phyloP scores from a whole-genome alignment of 2,113 vertebrate genomes.

The Neolamprologus fasciatus region DNA sequence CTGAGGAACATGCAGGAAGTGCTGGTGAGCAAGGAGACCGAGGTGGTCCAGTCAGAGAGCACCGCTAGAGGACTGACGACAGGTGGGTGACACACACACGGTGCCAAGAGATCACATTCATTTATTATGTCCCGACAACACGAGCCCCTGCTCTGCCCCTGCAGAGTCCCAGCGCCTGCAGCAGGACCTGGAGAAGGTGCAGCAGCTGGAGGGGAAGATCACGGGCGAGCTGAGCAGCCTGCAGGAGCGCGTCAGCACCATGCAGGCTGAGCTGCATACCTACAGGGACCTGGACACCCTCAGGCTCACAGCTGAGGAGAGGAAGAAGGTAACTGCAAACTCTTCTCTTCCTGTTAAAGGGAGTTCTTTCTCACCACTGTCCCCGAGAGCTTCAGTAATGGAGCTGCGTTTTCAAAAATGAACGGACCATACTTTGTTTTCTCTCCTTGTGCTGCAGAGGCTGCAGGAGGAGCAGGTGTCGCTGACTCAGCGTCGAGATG shows the following conservation, averaged over 20 bases:
- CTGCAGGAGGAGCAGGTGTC: conserved; percentile 80
- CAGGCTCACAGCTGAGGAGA: conserved; percentile 80
- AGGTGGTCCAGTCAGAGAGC: conserved; percentile 92
- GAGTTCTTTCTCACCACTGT: background rate
- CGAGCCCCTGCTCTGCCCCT: background rate
- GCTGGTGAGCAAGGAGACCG: conserved; percentile 89
- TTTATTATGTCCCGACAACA: background rate
- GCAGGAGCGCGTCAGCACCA: conserved; percentile 77
- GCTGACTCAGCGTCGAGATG: conserved; percentile 67
- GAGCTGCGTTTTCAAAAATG: background rate
- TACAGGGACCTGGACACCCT: conserved; percentile 84
- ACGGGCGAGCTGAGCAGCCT: conserved; percentile 77
- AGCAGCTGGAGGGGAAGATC: conserved; percentile 90
- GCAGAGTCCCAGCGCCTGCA: conserved; percentile 86
- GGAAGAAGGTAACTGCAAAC: conserved; percentile 71
- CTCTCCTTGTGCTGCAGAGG: conserved; percentile 62
- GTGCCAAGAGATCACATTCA: accelerated
- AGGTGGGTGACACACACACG: conserved; percentile 63
- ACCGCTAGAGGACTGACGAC: conserved; percentile 84
- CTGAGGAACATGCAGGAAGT: conserved; percentile 93
- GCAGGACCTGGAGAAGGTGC: conserved; percentile 92
- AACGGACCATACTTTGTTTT: accelerated
- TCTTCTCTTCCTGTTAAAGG: background rate
- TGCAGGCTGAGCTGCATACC: conserved; percentile 74
- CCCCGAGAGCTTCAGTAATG: background rate